Evolutionary conservation across 2,888 invertebrate genomes (phyloP).

Genomic region (Standfussiana lucernea): DNA sequence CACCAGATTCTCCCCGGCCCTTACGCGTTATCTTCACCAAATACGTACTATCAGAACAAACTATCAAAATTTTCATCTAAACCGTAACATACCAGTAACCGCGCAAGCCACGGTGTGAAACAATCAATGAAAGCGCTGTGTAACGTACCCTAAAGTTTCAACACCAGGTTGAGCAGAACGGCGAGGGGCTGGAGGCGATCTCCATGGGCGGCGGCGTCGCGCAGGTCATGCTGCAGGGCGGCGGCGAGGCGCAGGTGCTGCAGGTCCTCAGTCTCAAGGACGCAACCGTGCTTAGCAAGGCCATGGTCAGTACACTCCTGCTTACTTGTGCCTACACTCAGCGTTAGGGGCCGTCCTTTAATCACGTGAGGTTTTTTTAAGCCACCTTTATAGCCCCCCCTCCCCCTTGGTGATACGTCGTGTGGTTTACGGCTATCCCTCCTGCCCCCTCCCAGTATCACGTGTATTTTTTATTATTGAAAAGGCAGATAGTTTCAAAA

Average conservation of each 20-base stretch:
- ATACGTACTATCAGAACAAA: neutral
- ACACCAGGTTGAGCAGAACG: conserved; percentile 94
- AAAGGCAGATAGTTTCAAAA: too few species aligned
- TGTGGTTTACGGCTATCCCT: too few species aligned
- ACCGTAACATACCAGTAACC: neutral
- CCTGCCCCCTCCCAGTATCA: too few species aligned
- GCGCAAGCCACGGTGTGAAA: neutral
- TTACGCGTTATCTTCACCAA: neutral
- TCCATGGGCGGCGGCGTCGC: conserved; percentile 95
- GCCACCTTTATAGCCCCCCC: too few species aligned
- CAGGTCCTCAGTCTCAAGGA: conserved; percentile 97
- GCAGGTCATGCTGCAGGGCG: conserved; percentile 94
- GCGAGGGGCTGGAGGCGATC: conserved; percentile 94
- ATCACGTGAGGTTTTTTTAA: too few species aligned
- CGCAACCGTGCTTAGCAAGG: conserved; percentile 95
- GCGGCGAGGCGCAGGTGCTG: conserved; percentile 94
- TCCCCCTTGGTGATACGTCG: too few species aligned
- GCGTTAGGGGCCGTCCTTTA: too few species aligned
- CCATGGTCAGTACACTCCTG: conserved; percentile 90
- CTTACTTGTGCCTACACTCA: neutral
- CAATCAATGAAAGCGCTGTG: conserved; percentile 27
- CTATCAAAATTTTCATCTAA: neutral
- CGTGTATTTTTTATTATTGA: too few species aligned
- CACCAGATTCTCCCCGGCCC: neutral
- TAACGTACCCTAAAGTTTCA: conserved; percentile 40